Conservation (phyloP, 2,888 invertebrate genomes). For the Mechanitis messenoides region DNA sequence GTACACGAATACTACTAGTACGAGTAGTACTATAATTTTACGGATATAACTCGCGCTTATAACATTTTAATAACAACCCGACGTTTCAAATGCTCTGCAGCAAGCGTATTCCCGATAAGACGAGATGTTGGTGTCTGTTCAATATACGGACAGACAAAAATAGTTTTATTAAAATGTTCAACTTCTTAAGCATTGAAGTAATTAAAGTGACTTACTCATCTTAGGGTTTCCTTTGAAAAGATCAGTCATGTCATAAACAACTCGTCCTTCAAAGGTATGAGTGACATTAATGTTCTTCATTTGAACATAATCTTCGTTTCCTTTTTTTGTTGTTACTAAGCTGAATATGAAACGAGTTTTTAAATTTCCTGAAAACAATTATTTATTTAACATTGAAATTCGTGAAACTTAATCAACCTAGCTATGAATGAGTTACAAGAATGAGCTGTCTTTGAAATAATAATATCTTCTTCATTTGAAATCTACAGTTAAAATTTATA, state of each 20-base stretch:
- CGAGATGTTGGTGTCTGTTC: too few relatives aligned
- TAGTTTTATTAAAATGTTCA: background rate
- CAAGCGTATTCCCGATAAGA: too few relatives aligned
- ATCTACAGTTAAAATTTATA: too few relatives aligned
- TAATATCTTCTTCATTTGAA: too few relatives aligned
- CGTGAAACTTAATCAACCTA: background rate
- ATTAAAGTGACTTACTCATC: conserved; percentile 45
- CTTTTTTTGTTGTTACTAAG: conserved; percentile 33
- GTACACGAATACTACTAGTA: too few relatives aligned
- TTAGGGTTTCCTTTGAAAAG: conserved; percentile 48
- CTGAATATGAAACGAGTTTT: conserved; percentile 39
- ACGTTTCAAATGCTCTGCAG: too few relatives aligned
- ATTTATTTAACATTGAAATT: background rate
- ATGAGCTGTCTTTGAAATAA: too few relatives aligned
- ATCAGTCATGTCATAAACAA: conserved; percentile 50
- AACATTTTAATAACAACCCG: too few relatives aligned
- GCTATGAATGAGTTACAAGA: background rate
- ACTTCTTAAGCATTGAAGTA: background rate
- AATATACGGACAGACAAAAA: too few relatives aligned
- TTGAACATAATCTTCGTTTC: conserved; percentile 41
- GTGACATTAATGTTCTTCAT: conserved; percentile 37
- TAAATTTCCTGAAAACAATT: conserved; percentile 44
- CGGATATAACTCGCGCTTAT: too few relatives aligned
- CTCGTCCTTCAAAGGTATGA: conserved; percentile 49
- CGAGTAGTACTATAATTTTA: too few relatives aligned